A percentile compares a stretch with the other conserved stretches of the same genome.
Conservation (phyloP, 2,113 vertebrate species). For the Bostrychus sinensis region DNA sequence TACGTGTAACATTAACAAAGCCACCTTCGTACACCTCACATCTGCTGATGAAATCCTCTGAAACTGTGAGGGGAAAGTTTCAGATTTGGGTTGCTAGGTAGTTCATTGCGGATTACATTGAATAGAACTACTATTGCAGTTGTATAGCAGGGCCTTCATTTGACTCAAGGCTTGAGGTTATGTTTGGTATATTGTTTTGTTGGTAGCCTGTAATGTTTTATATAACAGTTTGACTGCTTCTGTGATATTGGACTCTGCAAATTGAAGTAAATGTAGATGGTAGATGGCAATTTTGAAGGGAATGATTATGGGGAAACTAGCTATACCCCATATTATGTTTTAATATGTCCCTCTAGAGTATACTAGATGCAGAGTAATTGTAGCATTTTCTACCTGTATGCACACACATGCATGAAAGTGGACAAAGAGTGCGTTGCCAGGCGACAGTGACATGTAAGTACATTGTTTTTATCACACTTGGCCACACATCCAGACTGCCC, state of each 20-base stretch:
- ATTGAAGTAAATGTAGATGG: too few species aligned
- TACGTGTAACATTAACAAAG: conserved; percentile 7
- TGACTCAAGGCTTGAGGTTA: too few species aligned
- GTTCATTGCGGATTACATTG: background rate
- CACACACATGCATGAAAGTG: conserved; percentile 6
- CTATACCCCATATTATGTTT: too few species aligned
- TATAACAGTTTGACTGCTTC: too few species aligned
- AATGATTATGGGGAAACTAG: too few species aligned
- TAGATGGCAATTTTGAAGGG: too few species aligned
- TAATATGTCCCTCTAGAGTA: too few species aligned
- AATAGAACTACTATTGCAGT: background rate
- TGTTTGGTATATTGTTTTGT: background rate
- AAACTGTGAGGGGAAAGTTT: conserved; percentile 8
- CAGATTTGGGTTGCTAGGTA: background rate
- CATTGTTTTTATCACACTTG: conserved; percentile 61
- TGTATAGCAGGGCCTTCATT: background rate
- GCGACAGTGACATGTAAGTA: conserved; percentile 68
- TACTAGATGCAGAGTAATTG: too few species aligned
- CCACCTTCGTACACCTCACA: conserved; percentile 23
- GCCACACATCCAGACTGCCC: conserved; percentile 56
- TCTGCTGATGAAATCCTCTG: conserved; percentile 42
- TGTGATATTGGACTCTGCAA: too few species aligned
- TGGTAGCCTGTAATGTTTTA: too few species aligned
- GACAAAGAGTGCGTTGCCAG: conserved; percentile 65
- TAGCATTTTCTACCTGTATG: background rate